Evolutionary conservation across 30 jellyfish, hydroid and myxozoan genomes (phyloP).

Genomic region (Hydra vulgaris): DNA sequence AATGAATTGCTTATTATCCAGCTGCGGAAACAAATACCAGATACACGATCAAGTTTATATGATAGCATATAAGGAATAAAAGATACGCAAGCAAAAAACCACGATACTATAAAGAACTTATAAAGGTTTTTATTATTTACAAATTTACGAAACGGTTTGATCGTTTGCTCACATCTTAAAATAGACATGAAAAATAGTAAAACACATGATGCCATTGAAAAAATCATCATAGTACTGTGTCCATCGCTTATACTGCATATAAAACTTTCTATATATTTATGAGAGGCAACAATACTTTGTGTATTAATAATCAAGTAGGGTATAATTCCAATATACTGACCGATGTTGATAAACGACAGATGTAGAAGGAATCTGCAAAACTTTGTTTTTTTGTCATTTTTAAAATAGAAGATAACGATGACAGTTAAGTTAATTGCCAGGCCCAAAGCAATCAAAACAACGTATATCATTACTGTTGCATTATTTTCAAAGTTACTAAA

Average conservation of each 20-base stretch:
- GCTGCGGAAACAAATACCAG: too few species aligned
- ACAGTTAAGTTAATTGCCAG: background rate
- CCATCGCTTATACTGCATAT: conserved; percentile 4
- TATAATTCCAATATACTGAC: conserved; percentile 7
- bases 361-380: background rate
- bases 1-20: background rate
- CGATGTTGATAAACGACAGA: background rate
- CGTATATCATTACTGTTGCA: background rate
- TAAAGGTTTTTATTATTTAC: background rate
- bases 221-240: conserved; percentile 1
- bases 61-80: conserved; percentile 4
- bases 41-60: too few species aligned
- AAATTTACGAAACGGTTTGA: background rate
- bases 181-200: background rate
- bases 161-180: background rate
- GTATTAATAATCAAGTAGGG: background rate
- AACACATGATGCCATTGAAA: background rate
- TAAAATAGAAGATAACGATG: background rate
- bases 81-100: background rate
- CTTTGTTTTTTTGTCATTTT: background rate
- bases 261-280: background rate
- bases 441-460: background rate
- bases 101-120: background rate
- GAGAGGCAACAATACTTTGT: background rate
- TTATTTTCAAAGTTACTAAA: background rate